Percentiles rank a stretch among this genome's conserved stretches.
phyloP scores from a whole-genome alignment of 2,113 vertebrate species.

The Trochalopteron elliotii region DNA sequence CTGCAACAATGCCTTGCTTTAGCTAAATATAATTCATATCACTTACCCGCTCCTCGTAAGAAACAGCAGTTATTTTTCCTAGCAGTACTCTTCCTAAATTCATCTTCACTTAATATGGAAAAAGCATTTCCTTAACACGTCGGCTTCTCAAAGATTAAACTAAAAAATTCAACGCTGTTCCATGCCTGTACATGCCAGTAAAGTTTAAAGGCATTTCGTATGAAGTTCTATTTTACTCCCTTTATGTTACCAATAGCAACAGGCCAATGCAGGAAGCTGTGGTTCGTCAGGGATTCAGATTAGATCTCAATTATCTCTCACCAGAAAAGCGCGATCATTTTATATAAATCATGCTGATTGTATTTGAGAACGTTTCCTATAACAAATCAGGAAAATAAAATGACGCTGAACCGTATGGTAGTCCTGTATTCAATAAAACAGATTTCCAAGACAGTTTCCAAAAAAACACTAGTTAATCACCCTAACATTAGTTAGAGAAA shows the following conservation, averaged over 20 bases:
- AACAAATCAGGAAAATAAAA: conserved; percentile 54
- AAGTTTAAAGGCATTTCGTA: conserved; percentile 76
- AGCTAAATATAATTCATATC: conserved; percentile 29
- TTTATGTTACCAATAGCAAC: conserved; percentile 79
- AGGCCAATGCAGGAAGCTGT: conserved; percentile 73
- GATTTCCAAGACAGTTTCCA: conserved; percentile 51
- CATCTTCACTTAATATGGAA: conserved; percentile 68
- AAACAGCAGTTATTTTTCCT: conserved; percentile 64
- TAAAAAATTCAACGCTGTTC: conserved; percentile 15
- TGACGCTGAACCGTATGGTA: background rate
- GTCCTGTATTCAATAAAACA: conserved; percentile 29
- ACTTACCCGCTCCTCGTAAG: conserved; percentile 74
- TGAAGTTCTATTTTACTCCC: conserved; percentile 74
- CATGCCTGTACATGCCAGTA: conserved; percentile 82
- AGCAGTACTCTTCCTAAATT: conserved; percentile 71
- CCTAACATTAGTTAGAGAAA: conserved; percentile 54
- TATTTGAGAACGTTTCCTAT: conserved; percentile 62
- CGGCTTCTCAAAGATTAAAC: conserved; percentile 47
- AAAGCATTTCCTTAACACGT: conserved; percentile 26
- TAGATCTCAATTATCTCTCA: conserved; percentile 69
- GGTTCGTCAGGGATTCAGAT: conserved; percentile 72
- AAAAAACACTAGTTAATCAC: conserved; percentile 15
- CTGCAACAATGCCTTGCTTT: background rate
- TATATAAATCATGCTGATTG: conserved; percentile 62
- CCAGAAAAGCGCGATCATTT: conserved; percentile 56